Percentiles rank a stretch among this genome's conserved stretches.
Evolutionary conservation across 2,113 vertebrate genomes (phyloP).

Genomic region (Mobula birostris): DNA sequence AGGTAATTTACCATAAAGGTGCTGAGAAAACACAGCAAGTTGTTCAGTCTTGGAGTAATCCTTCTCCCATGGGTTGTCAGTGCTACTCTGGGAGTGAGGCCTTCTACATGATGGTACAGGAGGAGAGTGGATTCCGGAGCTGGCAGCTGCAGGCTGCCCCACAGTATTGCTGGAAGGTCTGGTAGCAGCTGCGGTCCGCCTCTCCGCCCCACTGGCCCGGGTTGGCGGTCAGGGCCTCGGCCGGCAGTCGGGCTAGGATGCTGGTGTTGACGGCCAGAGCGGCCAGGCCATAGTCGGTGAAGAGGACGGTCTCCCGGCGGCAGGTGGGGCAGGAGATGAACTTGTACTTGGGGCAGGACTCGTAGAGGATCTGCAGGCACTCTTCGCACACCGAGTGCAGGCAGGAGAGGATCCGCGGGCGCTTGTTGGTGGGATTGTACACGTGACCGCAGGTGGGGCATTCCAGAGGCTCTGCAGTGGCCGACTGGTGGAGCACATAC

Average conservation of each 20-base stretch:
- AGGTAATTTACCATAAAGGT: constrained; percentile 33
- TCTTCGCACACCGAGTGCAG: constrained; percentile 97
- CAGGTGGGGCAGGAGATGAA: constrained; percentile 98
- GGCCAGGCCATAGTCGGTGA: constrained; percentile 95
- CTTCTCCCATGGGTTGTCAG: not conserved
- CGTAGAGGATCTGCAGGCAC: constrained; percentile 96
- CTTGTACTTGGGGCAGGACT: constrained; percentile 98
- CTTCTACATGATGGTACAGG: constrained; percentile 93
- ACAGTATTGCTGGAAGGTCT: constrained; percentile 98
- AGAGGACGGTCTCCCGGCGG: constrained; percentile 92
- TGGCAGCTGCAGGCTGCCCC: constrained; percentile 95
- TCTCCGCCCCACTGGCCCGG: constrained; percentile 88
- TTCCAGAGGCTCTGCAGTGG: constrained; percentile 81
- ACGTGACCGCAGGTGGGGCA: constrained; percentile 95
- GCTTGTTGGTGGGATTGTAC: constrained; percentile 89
- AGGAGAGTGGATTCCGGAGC: constrained; percentile 84
- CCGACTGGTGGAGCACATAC: constrained; percentile 74
- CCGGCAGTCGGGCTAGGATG: constrained; percentile 88
- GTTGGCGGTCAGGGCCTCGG: constrained; percentile 69
- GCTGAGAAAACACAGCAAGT: constrained; percentile 25
- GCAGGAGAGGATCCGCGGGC: constrained; percentile 92
- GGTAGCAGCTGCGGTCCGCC: constrained; percentile 95
- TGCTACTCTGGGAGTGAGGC: not conserved
- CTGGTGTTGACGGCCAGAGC: constrained; percentile 96
- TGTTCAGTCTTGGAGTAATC: constrained; percentile 33